A percentile compares a stretch with the other conserved stretches of the same genome.
Evolutionary conservation across 2,113 vertebrate species (phyloP).

Genomic region (rat (Rattus norvegicus)): DNA sequence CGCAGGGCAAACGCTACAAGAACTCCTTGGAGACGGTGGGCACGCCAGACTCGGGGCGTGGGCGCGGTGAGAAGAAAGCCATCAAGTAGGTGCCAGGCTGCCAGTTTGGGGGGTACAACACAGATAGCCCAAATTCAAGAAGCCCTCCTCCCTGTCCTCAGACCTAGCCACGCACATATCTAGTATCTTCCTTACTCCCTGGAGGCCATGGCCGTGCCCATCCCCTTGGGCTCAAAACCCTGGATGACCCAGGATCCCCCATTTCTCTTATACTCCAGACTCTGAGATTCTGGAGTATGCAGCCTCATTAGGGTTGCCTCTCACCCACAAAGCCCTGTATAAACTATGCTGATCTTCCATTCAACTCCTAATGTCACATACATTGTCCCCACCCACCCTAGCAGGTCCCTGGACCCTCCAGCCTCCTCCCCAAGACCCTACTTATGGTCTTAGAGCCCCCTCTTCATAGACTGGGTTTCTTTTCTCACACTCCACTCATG

Average conservation of each 20-base stretch:
- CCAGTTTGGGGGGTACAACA: conserved; percentile 2
- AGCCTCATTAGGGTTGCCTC: neutral
- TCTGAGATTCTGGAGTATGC: neutral
- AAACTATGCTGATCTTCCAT: neutral
- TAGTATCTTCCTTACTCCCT: too few species aligned
- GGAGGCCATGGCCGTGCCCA: neutral
- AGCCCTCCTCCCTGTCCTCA: neutral
- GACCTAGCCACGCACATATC: neutral
- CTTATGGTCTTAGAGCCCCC: neutral
- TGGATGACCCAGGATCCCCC: accelerated
- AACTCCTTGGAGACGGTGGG: conserved; percentile 95
- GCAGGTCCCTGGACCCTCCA: neutral
- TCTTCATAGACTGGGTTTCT: neutral
- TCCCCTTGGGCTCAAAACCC: neutral
- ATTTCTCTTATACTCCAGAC: neutral
- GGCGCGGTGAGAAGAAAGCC: conserved; percentile 97
- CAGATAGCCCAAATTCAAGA: conserved; percentile 11
- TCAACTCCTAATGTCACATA: neutral
- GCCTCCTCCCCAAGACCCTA: neutral
- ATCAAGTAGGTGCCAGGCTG: conserved; percentile 96
- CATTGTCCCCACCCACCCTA: neutral
- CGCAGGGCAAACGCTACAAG: conserved; percentile 96
- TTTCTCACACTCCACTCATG: neutral
- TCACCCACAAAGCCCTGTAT: neutral
- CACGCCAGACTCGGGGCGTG: conserved; percentile 95